Evolutionary conservation across 2,113 vertebrate species (phyloP), one percentile per base, ranked within the genome.

Genomic region (Aviceda subcristata): DNA sequence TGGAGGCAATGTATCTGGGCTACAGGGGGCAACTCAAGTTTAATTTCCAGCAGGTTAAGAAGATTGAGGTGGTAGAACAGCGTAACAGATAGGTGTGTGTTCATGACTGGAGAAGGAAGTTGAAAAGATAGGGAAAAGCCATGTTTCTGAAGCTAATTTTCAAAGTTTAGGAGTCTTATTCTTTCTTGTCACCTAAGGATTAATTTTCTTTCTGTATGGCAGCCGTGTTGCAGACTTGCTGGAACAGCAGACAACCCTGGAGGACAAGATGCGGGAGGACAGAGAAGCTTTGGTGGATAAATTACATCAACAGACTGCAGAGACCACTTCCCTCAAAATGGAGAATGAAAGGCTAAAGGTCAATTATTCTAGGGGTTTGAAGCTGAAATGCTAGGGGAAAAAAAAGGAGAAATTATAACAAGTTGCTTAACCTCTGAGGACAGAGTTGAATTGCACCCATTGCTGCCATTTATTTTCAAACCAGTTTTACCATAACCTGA

Each of bases 261-360:
- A 99, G 95, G 99, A 99, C 29, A 99, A 98, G 96, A 94, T 98
- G 68, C 94, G 97, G 20, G 94, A 94, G 3, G 98, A 99, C 71
- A 97, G 98, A 60, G 98, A 99, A 15, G 64, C 92, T 24, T 89
- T 99, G 67, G 36, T 98, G 45, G 98, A 98, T 48, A 98, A 97
- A 76, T 78, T 99, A 21, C 99, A 99, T 68, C 98, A 67, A 46
- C 94, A 99, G 90, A 98, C 94, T 30, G 90, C 98, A 7, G 99
- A 99, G 45, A 98, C 92, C 72, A 97, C 97, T 4, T 51, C 97
- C 15, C 96, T 98, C 68, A 98, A 98, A 68, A 94, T 99, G 63
- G 99, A 99, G 84, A 99, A 99, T 11, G 99, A 99, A 91, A 98
- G 94, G 69, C 98, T 99, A 6, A 99, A 99, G 99, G 99, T 99